Conservation (phyloP, 64 coral and sea anemone genomes). For the Exaiptasia diaphana region DNA sequence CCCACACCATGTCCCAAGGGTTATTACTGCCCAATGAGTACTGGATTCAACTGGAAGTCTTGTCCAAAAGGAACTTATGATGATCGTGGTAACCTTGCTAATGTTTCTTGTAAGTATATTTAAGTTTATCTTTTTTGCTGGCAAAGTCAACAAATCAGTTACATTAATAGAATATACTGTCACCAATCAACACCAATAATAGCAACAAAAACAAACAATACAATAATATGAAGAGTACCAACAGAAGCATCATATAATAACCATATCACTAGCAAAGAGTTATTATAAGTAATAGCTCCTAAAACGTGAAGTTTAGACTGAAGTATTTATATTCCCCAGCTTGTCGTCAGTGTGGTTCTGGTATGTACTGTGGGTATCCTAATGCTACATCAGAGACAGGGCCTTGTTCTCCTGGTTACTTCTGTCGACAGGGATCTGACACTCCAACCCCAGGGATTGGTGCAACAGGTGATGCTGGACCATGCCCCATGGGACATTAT, state of each 20-base stretch:
- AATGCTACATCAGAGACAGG: constrained; percentile 83
- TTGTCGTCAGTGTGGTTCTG: constrained; percentile 86
- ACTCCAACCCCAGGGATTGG: constrained; percentile 62
- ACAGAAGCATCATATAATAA: too few species aligned
- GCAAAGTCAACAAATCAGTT: too few species aligned
- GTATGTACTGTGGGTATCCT: constrained; percentile 84
- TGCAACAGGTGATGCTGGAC: constrained; percentile 73
- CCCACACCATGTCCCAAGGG: constrained; percentile 78
- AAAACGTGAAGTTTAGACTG: too few species aligned
- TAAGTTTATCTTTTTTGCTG: too few species aligned
- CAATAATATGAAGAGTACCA: too few species aligned
- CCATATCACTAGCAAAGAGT: too few species aligned
- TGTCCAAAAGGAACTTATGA: constrained; percentile 87
- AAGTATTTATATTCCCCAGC: constrained; percentile 38
- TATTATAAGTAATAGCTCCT: too few species aligned
- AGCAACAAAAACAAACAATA: too few species aligned
- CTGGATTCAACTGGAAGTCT: constrained; percentile 83
- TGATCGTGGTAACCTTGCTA: constrained; percentile 65
- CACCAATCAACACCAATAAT: too few species aligned
- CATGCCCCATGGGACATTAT: constrained; percentile 82
- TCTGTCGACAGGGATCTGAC: constrained; percentile 70
- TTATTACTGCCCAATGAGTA: constrained; percentile 80
- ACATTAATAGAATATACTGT: not conserved
- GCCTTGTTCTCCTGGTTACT: constrained; percentile 69
- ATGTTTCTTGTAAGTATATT: constrained; percentile 62